Conservation (phyloP, 2,113 vertebrate genomes). For the Oostethus manadensis region DNA sequence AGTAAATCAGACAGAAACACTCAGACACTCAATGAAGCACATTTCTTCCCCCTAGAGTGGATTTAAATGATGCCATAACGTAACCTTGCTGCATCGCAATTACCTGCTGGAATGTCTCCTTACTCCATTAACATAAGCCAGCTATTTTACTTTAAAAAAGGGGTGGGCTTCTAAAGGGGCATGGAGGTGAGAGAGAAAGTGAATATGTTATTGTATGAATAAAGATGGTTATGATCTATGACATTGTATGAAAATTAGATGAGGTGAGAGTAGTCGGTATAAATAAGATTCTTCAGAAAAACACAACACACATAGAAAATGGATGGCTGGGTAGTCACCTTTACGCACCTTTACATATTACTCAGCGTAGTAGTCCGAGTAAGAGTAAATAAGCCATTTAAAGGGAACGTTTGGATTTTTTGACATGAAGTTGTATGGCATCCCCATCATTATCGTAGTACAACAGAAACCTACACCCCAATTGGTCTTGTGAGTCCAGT, state of each 20-base stretch:
- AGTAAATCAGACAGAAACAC: constrained; percentile 48
- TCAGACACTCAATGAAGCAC: constrained; percentile 46
- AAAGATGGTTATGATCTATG: constrained; percentile 30
- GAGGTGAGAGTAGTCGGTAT: constrained; percentile 2
- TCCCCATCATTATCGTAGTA: no score
- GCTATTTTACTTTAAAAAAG: constrained; percentile 38
- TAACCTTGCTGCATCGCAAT: constrained; percentile 60
- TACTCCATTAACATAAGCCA: constrained; percentile 47
- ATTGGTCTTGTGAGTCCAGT: no score
- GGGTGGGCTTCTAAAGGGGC: constrained; percentile 19
- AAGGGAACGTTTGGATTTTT: no score
- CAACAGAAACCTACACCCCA: no score
- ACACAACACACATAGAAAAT: no score
- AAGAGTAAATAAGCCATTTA: no score
- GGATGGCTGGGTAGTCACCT: no score
- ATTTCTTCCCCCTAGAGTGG: constrained; percentile 53
- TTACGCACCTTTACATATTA: no score
- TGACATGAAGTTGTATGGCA: no score
- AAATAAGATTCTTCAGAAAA: neutral
- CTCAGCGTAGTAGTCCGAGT: no score
- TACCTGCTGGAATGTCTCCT: constrained; percentile 45
- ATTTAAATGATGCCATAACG: constrained; percentile 52
- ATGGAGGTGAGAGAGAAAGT: constrained; percentile 31
- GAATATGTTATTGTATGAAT: constrained; percentile 33
- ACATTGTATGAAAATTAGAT: constrained; percentile 25